These are phyloP conservation scores for Napeogenes sylphis DNA, from an alignment of 2,888 invertebrate species.

Conservation along the genomic window DNA sequence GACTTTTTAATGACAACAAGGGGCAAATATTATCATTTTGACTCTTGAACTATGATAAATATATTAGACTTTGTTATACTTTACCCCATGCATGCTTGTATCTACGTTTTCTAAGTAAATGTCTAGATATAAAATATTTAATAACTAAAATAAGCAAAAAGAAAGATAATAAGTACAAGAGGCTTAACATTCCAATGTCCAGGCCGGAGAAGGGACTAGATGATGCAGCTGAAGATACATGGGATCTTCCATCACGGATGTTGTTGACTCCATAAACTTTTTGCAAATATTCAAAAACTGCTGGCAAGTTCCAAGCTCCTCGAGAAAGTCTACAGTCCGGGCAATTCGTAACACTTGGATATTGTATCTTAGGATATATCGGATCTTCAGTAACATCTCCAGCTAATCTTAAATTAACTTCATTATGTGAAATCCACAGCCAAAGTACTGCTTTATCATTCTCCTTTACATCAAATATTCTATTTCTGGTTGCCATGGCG, in stretches of 20 bases:
- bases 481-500: constrained; percentile 85
- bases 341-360: constrained; percentile 85
- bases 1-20: neutral
- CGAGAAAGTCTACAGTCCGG: constrained; percentile 79
- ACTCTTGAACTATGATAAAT: neutral
- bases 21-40: neutral
- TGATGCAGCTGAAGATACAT: constrained; percentile 42
- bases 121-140: constrained; percentile 84
- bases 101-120: constrained; percentile 84
- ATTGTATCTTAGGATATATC: constrained; percentile 90
- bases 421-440: constrained; percentile 97
- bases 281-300: constrained; percentile 81
- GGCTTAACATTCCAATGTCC: constrained; percentile 86
- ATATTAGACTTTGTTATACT: constrained; percentile 70
- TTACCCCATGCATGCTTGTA: constrained; percentile 85
- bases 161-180: constrained; percentile 85
- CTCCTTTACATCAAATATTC: constrained; percentile 82
- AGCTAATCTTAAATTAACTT: constrained; percentile 91
- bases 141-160: constrained; percentile 85
- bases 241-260: constrained; percentile 44
- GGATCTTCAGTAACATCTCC: constrained; percentile 95
- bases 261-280: constrained; percentile 61
- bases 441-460: constrained; percentile 90
- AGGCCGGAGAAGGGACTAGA: constrained; percentile 79
- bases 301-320: constrained; percentile 79